Base-by-base conservation (phyloP, 2,113 vertebrate species). In the Alces alces region DNA sequence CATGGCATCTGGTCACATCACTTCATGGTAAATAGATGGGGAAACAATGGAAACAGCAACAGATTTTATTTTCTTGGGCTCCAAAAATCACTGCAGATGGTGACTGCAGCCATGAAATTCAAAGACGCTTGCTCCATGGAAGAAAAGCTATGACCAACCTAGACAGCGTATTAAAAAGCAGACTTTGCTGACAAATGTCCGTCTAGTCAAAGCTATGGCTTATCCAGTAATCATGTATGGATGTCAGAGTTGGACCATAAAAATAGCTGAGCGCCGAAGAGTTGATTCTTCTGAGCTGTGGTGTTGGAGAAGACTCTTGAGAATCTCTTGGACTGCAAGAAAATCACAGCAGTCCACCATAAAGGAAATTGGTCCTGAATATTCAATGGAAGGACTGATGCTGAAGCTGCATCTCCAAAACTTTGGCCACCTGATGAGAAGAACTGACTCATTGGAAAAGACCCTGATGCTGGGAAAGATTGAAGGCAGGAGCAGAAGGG, bases 181-280 rank as follows among this genome's bases (percentile, higher is more conserved):
- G 9, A 66, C 57, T 58, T 70, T 70, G n/a, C 64, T 36, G 64
- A 36, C n/a, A 70, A 70, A 70, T 23, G 17, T 36, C 64, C n/a
- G 0, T 70, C 64, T 12, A 70, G 17, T 70, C n/a, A 70, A 70
- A 70, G 64, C n/a, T 36, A 70, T 36, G 64, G 9, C n/a, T 36
- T 66, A 36, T 66, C 64, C 8, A 10, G 64, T 66, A 66, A 66
- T 36, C 64, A 66, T 70, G 17, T 36, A 70, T 21, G 64, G n/a
- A 70, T 70, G 4, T 21, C 9, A 70, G 17, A 70, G n/a, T 12
- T 70, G 4, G n/a, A 70, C 64, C n/a, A 70, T 36, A 2, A 36
- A 21, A n/a, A 70, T 36, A 70, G 19, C 19, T 70, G 10, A 70
- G 19, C 0, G 0, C 10, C 0, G 2, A 70, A 70, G n/a, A 23